Percentiles rank a stretch among this genome's conserved stretches.
These are phyloP conservation scores for Apamea anceps DNA, from an alignment of 2,888 invertebrate species.

Conservation along the genomic window DNA sequence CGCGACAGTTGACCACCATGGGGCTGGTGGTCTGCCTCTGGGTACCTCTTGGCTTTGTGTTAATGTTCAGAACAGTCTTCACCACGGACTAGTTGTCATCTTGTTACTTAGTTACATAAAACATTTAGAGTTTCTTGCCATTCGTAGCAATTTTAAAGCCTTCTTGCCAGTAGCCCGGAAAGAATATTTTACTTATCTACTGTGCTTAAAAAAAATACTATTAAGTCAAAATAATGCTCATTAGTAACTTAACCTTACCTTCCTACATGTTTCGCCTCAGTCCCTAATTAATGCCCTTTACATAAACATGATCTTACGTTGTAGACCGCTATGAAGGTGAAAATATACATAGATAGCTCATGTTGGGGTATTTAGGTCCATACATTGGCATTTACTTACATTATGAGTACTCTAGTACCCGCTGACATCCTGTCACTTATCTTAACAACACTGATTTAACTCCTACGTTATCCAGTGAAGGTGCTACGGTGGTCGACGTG, in stretches of 20 bases:
- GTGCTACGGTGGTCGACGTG: slow-evolving; percentile 27
- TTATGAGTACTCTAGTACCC: background rate
- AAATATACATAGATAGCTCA: background rate
- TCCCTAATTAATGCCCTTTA: slow-evolving; percentile 1
- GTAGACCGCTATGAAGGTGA: background rate
- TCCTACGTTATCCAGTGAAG: background rate
- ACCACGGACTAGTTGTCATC: no score
- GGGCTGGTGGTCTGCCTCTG: no score
- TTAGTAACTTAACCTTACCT: background rate
- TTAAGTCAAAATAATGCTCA: background rate
- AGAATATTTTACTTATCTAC: no score
- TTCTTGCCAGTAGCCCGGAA: background rate
- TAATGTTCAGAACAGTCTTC: no score
- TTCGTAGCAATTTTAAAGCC: background rate
- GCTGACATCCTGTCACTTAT: background rate
- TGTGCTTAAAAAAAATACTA: background rate
- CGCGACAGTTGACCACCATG: no score
- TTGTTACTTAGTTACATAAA: no score
- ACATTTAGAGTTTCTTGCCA: background rate
- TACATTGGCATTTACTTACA: background rate
- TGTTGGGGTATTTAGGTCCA: background rate
- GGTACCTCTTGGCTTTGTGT: no score
- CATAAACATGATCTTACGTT: background rate
- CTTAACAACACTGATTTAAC: background rate
- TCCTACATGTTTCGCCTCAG: no score